Evolutionary conservation across 2,797 vertebrate species (phyloP).

Genomic region (Pseudochromis fuscus): DNA sequence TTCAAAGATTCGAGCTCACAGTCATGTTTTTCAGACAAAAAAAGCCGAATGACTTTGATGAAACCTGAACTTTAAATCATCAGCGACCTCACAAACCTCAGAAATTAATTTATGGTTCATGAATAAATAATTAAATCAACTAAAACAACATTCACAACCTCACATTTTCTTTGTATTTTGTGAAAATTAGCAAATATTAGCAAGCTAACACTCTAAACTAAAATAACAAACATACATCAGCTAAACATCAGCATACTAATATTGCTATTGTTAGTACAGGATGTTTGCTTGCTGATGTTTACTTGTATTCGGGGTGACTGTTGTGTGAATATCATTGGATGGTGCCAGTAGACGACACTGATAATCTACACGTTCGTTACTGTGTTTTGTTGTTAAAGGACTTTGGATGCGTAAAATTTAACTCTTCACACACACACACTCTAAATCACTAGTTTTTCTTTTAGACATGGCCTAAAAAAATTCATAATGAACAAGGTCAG

Average conservation of each 20-base stretch:
- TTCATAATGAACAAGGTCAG: no score
- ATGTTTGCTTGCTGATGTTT: not conserved
- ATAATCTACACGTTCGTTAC: no score
- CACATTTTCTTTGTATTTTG: not conserved
- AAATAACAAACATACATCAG: not conserved
- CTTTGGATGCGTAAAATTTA: no score
- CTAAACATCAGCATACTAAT: not conserved
- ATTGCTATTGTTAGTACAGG: no score
- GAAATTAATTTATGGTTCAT: not conserved
- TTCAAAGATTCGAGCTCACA: not conserved
- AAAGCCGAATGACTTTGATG: not conserved
- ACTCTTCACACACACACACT: no score
- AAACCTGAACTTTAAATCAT: not conserved
- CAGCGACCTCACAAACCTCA: no score
- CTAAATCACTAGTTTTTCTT: no score
- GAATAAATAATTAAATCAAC: not conserved
- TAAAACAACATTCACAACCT: not conserved
- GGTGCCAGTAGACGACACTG: no score
- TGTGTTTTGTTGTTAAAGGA: no score
- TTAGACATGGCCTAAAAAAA: no score
- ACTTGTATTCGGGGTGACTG: no score
- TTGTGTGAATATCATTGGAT: no score
- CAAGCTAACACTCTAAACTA: not conserved
- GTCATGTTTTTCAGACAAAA: not conserved
- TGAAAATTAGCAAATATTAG: not conserved